A percentile compares a stretch with the other conserved stretches of the same genome.
phyloP scores from a whole-genome alignment of 2,888 invertebrate species.

The Eulithis testata region DNA sequence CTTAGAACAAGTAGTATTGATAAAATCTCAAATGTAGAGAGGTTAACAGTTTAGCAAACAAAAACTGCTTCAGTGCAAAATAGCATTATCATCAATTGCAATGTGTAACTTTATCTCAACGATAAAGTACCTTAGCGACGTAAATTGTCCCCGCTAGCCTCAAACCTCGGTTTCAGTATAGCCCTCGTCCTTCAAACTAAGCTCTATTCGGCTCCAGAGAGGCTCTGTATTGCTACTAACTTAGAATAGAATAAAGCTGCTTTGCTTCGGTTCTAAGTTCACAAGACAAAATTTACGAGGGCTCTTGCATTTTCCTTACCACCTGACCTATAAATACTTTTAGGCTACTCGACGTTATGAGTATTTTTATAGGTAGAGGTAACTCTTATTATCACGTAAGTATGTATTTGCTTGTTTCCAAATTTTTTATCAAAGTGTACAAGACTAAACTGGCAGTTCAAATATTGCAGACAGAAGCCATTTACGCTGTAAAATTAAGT shows the following conservation, averaged over 20 bases:
- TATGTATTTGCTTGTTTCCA: no score
- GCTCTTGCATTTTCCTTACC: constrained; percentile 13
- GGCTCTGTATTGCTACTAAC: constrained; percentile 5
- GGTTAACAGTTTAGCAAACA: no score
- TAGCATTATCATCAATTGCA: not conserved
- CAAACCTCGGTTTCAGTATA: constrained; percentile 28
- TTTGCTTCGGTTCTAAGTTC: constrained; percentile 38
- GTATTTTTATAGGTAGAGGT: no score
- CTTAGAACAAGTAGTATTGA: not conserved
- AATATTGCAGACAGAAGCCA: not conserved
- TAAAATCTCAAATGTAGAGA: no score
- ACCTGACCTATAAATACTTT: not conserved
- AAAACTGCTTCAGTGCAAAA: not conserved
- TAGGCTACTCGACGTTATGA: no score
- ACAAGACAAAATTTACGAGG: constrained; percentile 40
- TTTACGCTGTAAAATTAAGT: not conserved
- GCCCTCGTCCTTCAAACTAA: constrained; percentile 28
- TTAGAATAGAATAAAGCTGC: constrained; percentile 4
- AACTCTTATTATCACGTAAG: no score
- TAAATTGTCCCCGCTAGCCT: constrained; percentile 4
- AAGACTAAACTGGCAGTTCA: not conserved
- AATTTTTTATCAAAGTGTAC: not conserved
- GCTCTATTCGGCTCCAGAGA: constrained; percentile 29
- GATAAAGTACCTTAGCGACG: not conserved
- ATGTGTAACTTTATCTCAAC: not conserved